Percentiles rank a stretch among this genome's conserved stretches.
These are phyloP conservation scores for Antheraea mylitta DNA, from an alignment of 1,140 invertebrate species.

Conservation along the genomic window DNA sequence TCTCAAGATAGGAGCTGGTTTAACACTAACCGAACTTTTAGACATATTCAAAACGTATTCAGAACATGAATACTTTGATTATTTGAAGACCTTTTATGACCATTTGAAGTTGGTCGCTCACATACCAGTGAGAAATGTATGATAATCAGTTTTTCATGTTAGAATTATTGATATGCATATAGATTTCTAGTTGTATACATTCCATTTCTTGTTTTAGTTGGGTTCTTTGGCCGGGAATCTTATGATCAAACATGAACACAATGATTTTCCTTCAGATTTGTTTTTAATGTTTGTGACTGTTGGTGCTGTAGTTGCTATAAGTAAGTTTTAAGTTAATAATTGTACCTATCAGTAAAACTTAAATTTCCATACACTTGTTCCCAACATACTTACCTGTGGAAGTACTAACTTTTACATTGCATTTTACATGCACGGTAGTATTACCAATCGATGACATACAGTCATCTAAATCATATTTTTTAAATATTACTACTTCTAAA, in stretches of 20 bases:
- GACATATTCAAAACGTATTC: slow-evolving; percentile 79
- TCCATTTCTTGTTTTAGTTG: slow-evolving; percentile 66
- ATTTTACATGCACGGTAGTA: too few relatives aligned
- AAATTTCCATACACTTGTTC: too few relatives aligned
- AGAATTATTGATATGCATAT: too few relatives aligned
- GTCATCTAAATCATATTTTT: too few relatives aligned
- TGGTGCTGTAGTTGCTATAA: slow-evolving; percentile 80
- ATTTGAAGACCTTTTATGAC: slow-evolving; percentile 57
- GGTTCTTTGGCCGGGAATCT: slow-evolving; percentile 89
- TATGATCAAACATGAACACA: slow-evolving; percentile 86
- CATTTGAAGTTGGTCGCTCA: slow-evolving; percentile 84
- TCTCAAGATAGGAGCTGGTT: slow-evolving; percentile 81
- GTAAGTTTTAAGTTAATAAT: slow-evolving; percentile 53
- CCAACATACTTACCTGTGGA: too few relatives aligned
- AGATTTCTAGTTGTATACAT: too few relatives aligned
- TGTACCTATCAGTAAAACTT: too few relatives aligned
- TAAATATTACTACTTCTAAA: too few relatives aligned
- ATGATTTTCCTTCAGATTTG: slow-evolving; percentile 87
- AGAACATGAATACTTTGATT: slow-evolving; percentile 65
- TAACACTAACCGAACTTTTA: slow-evolving; percentile 82
- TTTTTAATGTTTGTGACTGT: slow-evolving; percentile 86
- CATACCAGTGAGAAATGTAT: slow-evolving; percentile 83
- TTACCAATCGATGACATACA: too few relatives aligned
- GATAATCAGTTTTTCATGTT: slow-evolving; percentile 40
- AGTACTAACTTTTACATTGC: too few relatives aligned